Evolutionary conservation across 2,888 invertebrate genomes (phyloP), one percentile per base, ranked within the genome.

Genomic region (Embidobia sp.): DNA sequence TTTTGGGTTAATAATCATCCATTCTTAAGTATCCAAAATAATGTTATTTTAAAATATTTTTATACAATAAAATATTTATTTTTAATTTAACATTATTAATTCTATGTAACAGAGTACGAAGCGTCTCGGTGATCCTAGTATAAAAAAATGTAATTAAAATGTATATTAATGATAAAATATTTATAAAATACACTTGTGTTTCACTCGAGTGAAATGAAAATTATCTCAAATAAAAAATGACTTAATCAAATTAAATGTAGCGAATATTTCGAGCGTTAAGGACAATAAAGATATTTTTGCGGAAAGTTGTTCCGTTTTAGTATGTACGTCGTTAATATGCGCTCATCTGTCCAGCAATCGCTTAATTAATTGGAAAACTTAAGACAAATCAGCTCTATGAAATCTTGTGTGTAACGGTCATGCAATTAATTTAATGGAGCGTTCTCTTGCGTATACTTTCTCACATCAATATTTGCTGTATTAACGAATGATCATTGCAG

Each of bases 301-400:
- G 35, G 31, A 48, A 48, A 46, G 46, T 19, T 7, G 22, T 70
- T 31, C n/a, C 51, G 37, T 61, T 67, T 75, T 66, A 74, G 66
- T 51, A 53, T 35, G 48, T 19, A 10, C 40, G 13, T 26, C 31
- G 15, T 48, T 57, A 49, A 37, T 37, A 13, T 6, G 59, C 13
- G 13, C 49, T 33, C 46, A 15, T 29, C 29, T 15, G 29, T 10
- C 5, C 13, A 42, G 10, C 11, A 29, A 35, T 22, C 46, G 11
- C 29, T 57, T 49, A 69, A 76, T 76, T 67, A 76, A 76, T 76
- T 57, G 69, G 44, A 70, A 69, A 70, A 69, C 42, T 7, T 27
- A 7, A 48, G 69, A 63, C 57, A 64, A 64, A 76, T 76, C 69
- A 44, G 64, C 27, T 44, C 63, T 4, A 46, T 46, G 57, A 70